Conservation (phyloP, 2,888 invertebrate species). For the Leptodirus hochenwartii region DNA sequence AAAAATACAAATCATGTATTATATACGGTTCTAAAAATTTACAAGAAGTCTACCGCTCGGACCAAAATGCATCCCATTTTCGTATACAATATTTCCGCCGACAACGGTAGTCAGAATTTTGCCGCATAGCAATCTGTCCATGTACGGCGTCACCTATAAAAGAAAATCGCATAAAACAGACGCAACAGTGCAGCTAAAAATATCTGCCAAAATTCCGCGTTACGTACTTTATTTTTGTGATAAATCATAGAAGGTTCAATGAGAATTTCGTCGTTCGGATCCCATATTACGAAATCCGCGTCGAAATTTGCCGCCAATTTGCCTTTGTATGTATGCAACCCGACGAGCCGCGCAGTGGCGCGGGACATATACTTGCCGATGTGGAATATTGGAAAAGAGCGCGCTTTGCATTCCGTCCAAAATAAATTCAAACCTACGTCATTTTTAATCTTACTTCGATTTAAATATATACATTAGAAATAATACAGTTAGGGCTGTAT, state of each 20-base stretch:
- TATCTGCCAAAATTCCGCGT: constrained; percentile 4
- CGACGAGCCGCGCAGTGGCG: constrained; percentile 42
- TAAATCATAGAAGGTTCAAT: constrained; percentile 38
- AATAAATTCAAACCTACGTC: constrained; percentile 40
- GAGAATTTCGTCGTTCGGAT: constrained; percentile 39
- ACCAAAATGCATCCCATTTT: constrained; percentile 25
- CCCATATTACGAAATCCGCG: constrained; percentile 55
- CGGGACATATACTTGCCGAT: constrained; percentile 39
- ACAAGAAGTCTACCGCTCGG: constrained; percentile 32
- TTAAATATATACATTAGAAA: neutral
- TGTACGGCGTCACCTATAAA: constrained; percentile 45
- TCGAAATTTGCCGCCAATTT: constrained; percentile 41
- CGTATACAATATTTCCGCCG: constrained; percentile 41
- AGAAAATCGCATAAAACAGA: constrained; percentile 11
- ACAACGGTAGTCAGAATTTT: constrained; percentile 45
- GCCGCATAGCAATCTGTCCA: constrained; percentile 38
- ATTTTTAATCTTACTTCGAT: constrained; percentile 2
- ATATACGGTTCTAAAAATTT: no score
- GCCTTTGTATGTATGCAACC: constrained; percentile 41
- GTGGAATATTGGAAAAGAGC: constrained; percentile 34
- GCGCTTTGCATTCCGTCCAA: constrained; percentile 42
- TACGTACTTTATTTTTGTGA: constrained; percentile 41
- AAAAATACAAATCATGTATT: no score
- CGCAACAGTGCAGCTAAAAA: constrained; percentile 8
- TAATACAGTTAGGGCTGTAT: constrained; percentile 1